Percentiles rank a stretch among this genome's conserved stretches.
Conservation (phyloP, 2,888 invertebrate species). For the Acanthococcus lagerstroemiae region DNA sequence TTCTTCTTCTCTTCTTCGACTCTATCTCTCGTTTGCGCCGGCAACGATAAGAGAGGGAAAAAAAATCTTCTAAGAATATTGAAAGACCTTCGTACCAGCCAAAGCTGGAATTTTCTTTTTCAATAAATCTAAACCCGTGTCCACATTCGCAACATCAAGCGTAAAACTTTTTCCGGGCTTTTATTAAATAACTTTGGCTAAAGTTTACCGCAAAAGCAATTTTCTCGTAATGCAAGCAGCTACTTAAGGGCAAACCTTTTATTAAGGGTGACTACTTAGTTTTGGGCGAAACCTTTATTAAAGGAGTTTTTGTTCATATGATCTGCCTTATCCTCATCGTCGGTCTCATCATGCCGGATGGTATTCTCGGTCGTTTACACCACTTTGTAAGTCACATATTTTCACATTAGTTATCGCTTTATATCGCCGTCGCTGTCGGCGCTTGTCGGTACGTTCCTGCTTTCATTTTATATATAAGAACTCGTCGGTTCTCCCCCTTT, state of each 20-base stretch:
- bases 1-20: neutral
- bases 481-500: neutral
- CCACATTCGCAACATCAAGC: conserved; percentile 26
- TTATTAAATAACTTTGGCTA: conserved; percentile 26
- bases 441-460: no score
- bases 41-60: neutral
- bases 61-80: conserved; percentile 21
- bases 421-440: no score
- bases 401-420: conserved; percentile 27
- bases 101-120: conserved; percentile 14
- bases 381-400: conserved; percentile 28
- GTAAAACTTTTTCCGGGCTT: conserved; percentile 22
- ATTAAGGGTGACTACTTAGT: conserved; percentile 20
- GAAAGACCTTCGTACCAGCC: conserved; percentile 5
- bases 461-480: neutral
- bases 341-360: conserved; percentile 26
- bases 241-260: conserved; percentile 27
- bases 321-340: conserved; percentile 2
- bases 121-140: conserved; percentile 26
- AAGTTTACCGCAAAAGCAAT: conserved; percentile 28
- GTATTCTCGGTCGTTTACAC: conserved; percentile 25
- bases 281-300: conserved; percentile 28
- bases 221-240: conserved; percentile 23
- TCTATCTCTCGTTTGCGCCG: neutral
- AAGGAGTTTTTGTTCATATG: conserved; percentile 26